Conservation (phyloP, 2,888 invertebrate genomes). For the Calliphora vomitoria region DNA sequence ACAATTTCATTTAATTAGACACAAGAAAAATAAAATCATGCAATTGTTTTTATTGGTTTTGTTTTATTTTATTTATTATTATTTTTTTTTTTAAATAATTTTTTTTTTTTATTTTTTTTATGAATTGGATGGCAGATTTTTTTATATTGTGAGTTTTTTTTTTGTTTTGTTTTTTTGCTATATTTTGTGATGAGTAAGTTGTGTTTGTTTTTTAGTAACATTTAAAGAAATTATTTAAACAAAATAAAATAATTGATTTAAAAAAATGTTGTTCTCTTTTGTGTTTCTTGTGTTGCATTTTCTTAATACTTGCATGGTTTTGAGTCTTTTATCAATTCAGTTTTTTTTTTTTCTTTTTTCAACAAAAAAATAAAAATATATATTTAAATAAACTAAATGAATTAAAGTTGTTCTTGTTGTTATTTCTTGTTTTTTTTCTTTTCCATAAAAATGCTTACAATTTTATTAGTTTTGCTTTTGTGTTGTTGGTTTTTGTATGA, state of each 20-base stretch:
- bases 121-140: slow-evolving; percentile 71
- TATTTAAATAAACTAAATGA: slow-evolving; percentile 57
- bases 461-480: slow-evolving; percentile 67
- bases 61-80: slow-evolving; percentile 46
- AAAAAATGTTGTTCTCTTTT: slow-evolving; percentile 65
- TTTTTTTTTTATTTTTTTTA: slow-evolving; percentile 53
- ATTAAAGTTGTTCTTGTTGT: slow-evolving; percentile 65
- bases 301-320: slow-evolving; percentile 84
- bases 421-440: slow-evolving; percentile 17
- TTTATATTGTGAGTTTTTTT: slow-evolving; percentile 48
- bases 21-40: slow-evolving; percentile 60
- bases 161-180: slow-evolving; percentile 72
- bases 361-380: slow-evolving; percentile 31
- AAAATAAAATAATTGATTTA: slow-evolving; percentile 61
- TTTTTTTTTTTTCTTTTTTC: too few species aligned
- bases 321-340: slow-evolving; percentile 82
- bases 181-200: slow-evolving; percentile 49
- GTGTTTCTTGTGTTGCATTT: slow-evolving; percentile 61
- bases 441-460: slow-evolving; percentile 74
- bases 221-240: slow-evolving; percentile 57
- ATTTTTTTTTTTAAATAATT: slow-evolving; percentile 21
- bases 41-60: slow-evolving; percentile 31
- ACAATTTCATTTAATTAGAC: slow-evolving; percentile 46
- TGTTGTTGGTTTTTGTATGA: slow-evolving; percentile 42
- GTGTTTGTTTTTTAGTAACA: slow-evolving; percentile 70